These are phyloP conservation scores for Ursus arctos DNA, from an alignment of 2,113 vertebrate species.

Conservation along the genomic window DNA sequence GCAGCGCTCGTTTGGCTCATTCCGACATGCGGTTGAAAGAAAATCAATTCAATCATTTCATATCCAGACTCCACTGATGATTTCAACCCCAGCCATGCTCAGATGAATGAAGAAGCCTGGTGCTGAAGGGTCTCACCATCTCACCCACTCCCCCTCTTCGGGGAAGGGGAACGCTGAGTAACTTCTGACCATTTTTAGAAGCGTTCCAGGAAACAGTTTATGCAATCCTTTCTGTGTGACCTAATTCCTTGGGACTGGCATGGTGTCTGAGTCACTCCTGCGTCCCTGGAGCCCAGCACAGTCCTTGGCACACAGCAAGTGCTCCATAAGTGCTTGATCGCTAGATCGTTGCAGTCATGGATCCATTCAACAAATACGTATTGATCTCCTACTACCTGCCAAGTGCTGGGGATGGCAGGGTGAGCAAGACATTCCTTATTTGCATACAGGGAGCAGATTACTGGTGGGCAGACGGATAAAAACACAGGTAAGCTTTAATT, in stretches of 20 bases:
- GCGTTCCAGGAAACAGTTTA: conserved; percentile 2
- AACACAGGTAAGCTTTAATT: not conserved
- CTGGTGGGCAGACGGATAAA: not conserved
- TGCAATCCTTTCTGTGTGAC: not conserved
- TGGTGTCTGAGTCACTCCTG: not conserved
- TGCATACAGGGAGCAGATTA: not conserved
- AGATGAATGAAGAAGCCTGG: not conserved
- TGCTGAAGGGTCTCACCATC: not conserved
- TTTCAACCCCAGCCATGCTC: not conserved
- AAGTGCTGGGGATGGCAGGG: not conserved
- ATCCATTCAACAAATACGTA: not conserved
- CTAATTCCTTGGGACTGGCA: not conserved
- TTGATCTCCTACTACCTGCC: not conserved
- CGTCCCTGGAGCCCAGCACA: not conserved
- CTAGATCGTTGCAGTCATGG: not conserved
- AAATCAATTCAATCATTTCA: not conserved
- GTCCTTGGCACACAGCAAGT: not conserved
- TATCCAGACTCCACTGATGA: not conserved
- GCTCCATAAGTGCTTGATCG: not conserved
- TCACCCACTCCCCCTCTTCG: not conserved
- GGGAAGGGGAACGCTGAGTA: not conserved
- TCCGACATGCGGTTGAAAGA: not conserved
- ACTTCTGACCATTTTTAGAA: conserved; percentile 8
- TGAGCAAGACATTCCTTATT: not conserved
- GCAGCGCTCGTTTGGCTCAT: not conserved